Evolutionary conservation across 2,797 vertebrate species (phyloP).

Genomic region (Microctenopoma stevenorrisi): DNA sequence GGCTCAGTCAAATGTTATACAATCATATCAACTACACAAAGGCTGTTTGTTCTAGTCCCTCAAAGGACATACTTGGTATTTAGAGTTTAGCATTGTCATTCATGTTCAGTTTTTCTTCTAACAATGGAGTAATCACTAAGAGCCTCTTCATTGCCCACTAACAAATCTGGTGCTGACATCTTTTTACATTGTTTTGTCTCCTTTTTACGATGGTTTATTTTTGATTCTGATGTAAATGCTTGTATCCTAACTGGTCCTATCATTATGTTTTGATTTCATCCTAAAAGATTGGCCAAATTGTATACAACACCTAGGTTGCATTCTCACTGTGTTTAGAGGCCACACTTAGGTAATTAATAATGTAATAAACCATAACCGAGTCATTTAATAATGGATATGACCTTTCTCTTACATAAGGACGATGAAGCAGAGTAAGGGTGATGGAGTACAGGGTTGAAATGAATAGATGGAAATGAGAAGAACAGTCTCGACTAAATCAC

Average conservation of each 20-base stretch:
- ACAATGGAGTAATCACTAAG: constrained; percentile 2
- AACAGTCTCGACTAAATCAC: constrained; percentile 31
- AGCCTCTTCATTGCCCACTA: constrained; percentile 28
- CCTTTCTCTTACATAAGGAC: constrained; percentile 74
- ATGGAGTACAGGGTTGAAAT: constrained; percentile 29
- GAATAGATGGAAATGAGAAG: constrained; percentile 17
- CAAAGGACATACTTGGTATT: constrained; percentile 36
- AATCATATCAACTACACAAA: constrained; percentile 60
- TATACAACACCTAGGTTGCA: constrained; percentile 30
- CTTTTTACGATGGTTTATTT: constrained; percentile 3
- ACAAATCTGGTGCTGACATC: constrained; percentile 5
- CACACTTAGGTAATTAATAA: constrained; percentile 75
- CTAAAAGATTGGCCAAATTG: constrained; percentile 29
- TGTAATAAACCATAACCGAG: constrained; percentile 69
- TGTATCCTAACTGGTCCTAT: constrained; percentile 14
- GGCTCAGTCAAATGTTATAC: constrained; percentile 70
- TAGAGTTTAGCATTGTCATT: constrained; percentile 31
- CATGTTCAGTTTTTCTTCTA: constrained; percentile 43
- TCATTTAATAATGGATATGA: constrained; percentile 81
- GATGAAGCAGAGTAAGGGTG: constrained; percentile 45
- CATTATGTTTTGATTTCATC: constrained; percentile 20
- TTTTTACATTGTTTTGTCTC: not conserved
- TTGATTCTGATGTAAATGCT: constrained; percentile 29
- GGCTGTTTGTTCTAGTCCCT: constrained; percentile 46
- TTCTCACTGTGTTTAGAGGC: constrained; percentile 52